Conservation (phyloP, 2,888 invertebrate species). For the Cremastinae sp. region DNA sequence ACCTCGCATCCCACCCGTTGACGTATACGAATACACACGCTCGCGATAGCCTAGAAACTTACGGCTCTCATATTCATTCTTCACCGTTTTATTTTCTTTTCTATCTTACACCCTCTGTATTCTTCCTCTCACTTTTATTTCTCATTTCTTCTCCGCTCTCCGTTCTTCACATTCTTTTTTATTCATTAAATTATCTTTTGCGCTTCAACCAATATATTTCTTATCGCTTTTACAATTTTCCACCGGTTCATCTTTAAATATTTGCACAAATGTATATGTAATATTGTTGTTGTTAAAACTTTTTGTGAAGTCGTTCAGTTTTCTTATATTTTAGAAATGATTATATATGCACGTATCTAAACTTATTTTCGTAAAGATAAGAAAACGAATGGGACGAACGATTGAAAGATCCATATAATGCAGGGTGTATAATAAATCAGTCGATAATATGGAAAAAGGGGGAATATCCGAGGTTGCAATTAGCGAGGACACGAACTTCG, state of each 20-base stretch:
- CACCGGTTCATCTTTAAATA: too few species aligned
- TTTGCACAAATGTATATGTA: too few species aligned
- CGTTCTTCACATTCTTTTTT: conserved; percentile 28
- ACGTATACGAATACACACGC: conserved; percentile 21
- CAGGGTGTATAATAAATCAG: conserved; percentile 28
- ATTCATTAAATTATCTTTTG: conserved; percentile 14
- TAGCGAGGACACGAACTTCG: conserved; percentile 35
- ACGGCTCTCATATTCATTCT: conserved; percentile 46
- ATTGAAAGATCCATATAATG: background rate
- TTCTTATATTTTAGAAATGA: too few species aligned
- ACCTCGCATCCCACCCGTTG: conserved; percentile 15
- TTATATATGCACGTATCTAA: too few species aligned
- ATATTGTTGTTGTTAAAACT: too few species aligned
- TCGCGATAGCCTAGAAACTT: conserved; percentile 29
- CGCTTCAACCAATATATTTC: too few species aligned
- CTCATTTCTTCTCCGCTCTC: conserved; percentile 36
- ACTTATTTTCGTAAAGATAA: too few species aligned
- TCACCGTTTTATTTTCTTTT: conserved; percentile 15
- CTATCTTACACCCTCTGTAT: conserved; percentile 1
- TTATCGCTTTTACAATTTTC: too few species aligned
- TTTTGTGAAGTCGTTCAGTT: too few species aligned
- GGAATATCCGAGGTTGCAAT: conserved; percentile 30
- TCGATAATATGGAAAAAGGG: too few species aligned
- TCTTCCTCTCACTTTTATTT: conserved; percentile 23
- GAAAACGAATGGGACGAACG: conserved; percentile 14